Conservation (phyloP, 2,797 vertebrate species). For the Sebastes trivittatus region DNA sequence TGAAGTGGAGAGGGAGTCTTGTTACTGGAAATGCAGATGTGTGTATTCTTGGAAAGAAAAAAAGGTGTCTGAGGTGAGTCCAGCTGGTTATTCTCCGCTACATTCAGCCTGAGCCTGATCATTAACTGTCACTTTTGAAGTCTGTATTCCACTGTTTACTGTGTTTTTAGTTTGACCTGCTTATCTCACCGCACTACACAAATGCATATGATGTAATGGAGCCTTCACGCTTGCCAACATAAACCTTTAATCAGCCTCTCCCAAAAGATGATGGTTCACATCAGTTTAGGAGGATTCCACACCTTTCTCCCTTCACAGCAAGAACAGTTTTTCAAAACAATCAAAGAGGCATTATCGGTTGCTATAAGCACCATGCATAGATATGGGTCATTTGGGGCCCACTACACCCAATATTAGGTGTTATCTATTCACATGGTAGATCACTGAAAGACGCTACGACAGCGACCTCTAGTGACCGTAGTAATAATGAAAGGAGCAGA, state of each 20-base stretch:
- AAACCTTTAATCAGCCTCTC: constrained; percentile 3
- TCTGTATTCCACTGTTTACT: not conserved
- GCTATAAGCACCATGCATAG: too few species aligned
- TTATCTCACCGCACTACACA: not conserved
- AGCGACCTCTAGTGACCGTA: too few species aligned
- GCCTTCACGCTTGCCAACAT: not conserved
- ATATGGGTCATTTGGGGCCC: too few species aligned
- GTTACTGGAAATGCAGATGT: not conserved
- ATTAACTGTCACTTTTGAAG: not conserved
- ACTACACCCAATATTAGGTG: too few species aligned
- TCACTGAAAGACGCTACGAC: too few species aligned
- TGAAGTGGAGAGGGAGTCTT: not conserved
- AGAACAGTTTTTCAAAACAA: not conserved
- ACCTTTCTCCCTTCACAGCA: not conserved
- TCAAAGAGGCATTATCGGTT: too few species aligned
- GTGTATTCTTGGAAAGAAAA: not conserved
- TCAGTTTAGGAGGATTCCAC: not conserved
- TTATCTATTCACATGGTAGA: too few species aligned
- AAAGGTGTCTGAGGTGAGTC: not conserved
- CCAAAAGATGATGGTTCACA: not conserved
- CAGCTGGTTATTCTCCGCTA: not conserved
- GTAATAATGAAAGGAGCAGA: too few species aligned
- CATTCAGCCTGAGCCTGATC: not conserved
- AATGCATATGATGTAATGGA: not conserved
- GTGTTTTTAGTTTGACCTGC: not conserved